A percentile compares a stretch with the other conserved stretches of the same genome.
These are phyloP conservation scores for Clitarchus hookeri DNA, from an alignment of 2,888 invertebrate genomes.

Conservation along the genomic window DNA sequence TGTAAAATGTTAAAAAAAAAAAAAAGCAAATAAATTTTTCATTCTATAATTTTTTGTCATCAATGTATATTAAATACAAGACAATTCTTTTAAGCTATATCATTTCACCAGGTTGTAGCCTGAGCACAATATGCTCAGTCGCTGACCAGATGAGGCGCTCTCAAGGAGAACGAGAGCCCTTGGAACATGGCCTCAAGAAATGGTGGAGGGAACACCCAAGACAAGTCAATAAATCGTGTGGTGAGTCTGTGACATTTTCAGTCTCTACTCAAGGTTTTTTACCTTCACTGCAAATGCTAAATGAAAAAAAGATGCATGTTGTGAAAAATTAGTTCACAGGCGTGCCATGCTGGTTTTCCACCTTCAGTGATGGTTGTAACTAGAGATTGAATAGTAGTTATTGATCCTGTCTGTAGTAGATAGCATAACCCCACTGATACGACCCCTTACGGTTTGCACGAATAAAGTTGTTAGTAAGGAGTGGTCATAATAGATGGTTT, in stretches of 20 bases:
- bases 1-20: too few species aligned
- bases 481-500: too few species aligned
- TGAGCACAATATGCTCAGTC: constrained; percentile 39
- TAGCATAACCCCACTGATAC: too few species aligned
- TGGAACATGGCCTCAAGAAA: constrained; percentile 41
- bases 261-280: not conserved
- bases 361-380: too few species aligned
- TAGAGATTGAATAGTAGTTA: too few species aligned
- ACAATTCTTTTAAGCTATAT: not conserved
- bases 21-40: too few species aligned
- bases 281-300: not conserved
- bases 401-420: too few species aligned
- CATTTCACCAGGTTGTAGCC: constrained; percentile 37
- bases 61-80: not conserved
- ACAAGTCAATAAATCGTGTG: not conserved
- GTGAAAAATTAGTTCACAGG: too few species aligned
- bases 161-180: constrained; percentile 39
- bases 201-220: constrained; percentile 37
- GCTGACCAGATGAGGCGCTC: constrained; percentile 39
- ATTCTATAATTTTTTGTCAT: not conserved
- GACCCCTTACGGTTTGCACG: too few species aligned
- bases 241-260: not conserved
- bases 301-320: too few species aligned
- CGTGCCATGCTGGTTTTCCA: too few species aligned
- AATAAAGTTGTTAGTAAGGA: too few species aligned